Evolutionary conservation across 2,888 invertebrate species (phyloP), one percentile per base, ranked within the genome.

Genomic region (Neoitamus cyanurus): DNA sequence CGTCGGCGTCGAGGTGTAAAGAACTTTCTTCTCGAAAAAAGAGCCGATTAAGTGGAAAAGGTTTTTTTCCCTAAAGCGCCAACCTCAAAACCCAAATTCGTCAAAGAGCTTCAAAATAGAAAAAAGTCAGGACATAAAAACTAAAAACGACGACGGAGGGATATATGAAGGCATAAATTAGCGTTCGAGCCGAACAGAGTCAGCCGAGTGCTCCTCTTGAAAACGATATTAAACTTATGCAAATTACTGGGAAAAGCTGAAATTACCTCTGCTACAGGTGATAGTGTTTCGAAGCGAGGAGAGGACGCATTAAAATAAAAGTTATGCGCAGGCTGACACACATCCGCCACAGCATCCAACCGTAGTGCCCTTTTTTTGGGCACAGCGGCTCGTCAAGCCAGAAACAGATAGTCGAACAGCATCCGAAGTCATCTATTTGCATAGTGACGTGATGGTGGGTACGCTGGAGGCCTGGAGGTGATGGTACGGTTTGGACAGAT

Each of bases 301-400:
- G 75, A 70, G 15, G 20, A 25, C 37, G 36, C 42, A 42, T 75
- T 58, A 58, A 75, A 75, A 75, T 37, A 75, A 75, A 37, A 75
- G 28, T 75, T 42, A 75, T 75, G 75, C 75, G 75, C 75, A 11
- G 28, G 28, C 75, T 75, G 75, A 75, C 75, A 75, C 42, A 75
- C 75, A 42, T 75, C 75, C 75, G 42, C 42, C 28, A 4, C 37
- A 31, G 73, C 42, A 75, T 13, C 25, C 3, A 46, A 20, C 75
- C 75, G 46, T 75, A n/a, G 28, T 75, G 75, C 75, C 42, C 42
- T 75, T 75, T 37, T 75, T 73, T 75, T 75, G 42, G 75, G 34
- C 37, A 42, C 9, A 36, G 7, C 7, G 15, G 13, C 15, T 34
- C 31, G 15, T 73, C 58, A 20, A 15, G 20, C 15, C 25, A 37